Evolutionary conservation across 2,888 invertebrate species (phyloP), one percentile per base, ranked within the genome.

Genomic region (Salticus scenicus): DNA sequence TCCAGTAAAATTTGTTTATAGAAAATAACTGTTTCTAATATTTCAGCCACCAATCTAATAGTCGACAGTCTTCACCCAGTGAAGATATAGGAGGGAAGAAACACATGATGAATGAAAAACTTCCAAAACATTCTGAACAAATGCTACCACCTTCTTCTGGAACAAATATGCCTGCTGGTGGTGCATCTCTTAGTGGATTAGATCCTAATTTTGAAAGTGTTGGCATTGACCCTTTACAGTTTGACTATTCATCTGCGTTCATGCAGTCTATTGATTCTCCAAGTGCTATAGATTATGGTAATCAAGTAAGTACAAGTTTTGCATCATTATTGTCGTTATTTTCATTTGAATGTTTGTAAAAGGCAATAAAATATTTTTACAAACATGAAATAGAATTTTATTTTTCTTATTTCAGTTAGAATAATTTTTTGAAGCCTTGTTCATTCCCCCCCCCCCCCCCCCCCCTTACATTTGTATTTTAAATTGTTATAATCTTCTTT

Each of bases 11-110:
- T n/a, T n/a, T n/a, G n/a, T n/a, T n/a, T n/a, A n/a, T n/a, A n/a
- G n/a, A n/a, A n/a, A n/a, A 14, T 41, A 67, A 41, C n/a, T n/a
- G n/a, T n/a, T n/a, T n/a, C n/a, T n/a, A n/a, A n/a, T n/a, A 31
- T 67, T 77, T 0, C 27, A 80, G 87, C 51, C 84, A 78, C 28
- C 14, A 67, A 10, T 64, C 71, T n/a, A 76, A 96, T 76, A 97
- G 97, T 90, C 94, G 97, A 90, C 97, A 97, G 92, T 96, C 96
- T 87, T 97, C 97, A 64, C 97, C 97, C 72, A 96, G 96, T 20
- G 97, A 97, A 92, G 96, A 96, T 90, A 96, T 96, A 85, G 92
- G 94, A 83, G 75, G 33, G 28, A 93, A 92, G 88, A 94, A 94
- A 90, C 94, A 93, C 89, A 91, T 88, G 33, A 64, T 86, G 75